These are phyloP conservation scores for Anastrepha obliqua DNA, from an alignment of 1,140 invertebrate genomes.

Conservation along the genomic window DNA sequence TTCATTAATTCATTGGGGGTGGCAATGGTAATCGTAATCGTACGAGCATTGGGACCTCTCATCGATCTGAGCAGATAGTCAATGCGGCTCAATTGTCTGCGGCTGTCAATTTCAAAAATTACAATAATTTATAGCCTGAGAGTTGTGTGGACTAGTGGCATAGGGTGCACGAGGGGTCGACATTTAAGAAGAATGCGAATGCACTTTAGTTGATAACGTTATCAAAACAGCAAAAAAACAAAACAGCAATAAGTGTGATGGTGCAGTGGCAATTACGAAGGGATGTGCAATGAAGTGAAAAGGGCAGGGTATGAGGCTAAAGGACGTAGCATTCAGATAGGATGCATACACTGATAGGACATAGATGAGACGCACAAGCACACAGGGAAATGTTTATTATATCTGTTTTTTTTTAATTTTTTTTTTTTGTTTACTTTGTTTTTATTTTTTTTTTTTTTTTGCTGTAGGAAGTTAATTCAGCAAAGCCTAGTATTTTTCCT, in stretches of 20 bases:
- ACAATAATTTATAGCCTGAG: slow-evolving; percentile 42
- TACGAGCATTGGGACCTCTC: slow-evolving; percentile 9
- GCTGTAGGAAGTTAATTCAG: too few relatives aligned
- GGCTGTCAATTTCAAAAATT: slow-evolving; percentile 51
- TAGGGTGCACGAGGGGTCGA: neutral
- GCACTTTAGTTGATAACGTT: slow-evolving; percentile 47
- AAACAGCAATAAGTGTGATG: neutral
- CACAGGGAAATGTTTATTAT: too few relatives aligned
- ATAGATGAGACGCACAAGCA: too few relatives aligned
- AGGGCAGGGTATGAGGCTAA: neutral
- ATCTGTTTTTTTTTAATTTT: too few relatives aligned
- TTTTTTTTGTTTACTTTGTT: too few relatives aligned
- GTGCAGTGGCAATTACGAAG: slow-evolving; percentile 10
- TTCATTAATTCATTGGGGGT: slow-evolving; percentile 48
- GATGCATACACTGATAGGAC: neutral
- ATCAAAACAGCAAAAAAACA: slow-evolving; percentile 12
- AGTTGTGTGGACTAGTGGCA: neutral
- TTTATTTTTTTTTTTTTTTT: too few relatives aligned
- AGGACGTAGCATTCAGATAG: neutral
- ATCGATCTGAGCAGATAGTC: slow-evolving; percentile 22
- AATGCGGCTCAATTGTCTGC: slow-evolving; percentile 33
- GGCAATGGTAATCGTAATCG: slow-evolving; percentile 9
- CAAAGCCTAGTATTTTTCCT: too few relatives aligned
- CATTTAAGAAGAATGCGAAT: slow-evolving; percentile 31
- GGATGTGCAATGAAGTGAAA: slow-evolving; percentile 34